A percentile compares a stretch with the other conserved stretches of the same genome.
Evolutionary conservation across 2,113 vertebrate genomes (phyloP).

Genomic region (Callocephalon fimbriatum): DNA sequence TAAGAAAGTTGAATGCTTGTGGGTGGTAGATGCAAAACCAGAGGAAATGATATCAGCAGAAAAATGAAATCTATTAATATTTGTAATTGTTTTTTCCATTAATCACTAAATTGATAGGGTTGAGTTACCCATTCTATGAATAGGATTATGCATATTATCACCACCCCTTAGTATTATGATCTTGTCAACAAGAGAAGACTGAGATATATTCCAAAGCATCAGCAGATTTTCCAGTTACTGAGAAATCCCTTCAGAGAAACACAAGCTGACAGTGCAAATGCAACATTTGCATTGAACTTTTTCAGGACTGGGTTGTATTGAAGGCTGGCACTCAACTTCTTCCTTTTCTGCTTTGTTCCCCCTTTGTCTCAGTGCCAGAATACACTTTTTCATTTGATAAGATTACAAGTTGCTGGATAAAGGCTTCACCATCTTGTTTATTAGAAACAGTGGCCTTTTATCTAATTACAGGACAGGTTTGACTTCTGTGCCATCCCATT

Average conservation of each 20-base stretch:
- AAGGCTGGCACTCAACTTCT: background rate
- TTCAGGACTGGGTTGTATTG: background rate
- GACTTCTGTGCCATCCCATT: background rate
- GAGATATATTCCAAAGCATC: background rate
- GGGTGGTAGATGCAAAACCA: conserved; percentile 30
- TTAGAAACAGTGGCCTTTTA: background rate
- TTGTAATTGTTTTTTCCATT: conserved; percentile 38
- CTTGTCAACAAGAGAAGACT: background rate
- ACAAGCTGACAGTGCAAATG: background rate
- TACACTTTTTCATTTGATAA: background rate
- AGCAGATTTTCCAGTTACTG: background rate
- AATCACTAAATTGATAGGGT: conserved; percentile 6
- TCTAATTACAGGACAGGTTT: background rate
- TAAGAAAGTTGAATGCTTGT: background rate
- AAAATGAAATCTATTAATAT: conserved; percentile 16
- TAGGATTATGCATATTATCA: background rate
- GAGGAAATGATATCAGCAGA: conserved; percentile 38
- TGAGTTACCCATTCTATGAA: conserved; percentile 22
- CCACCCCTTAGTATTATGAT: background rate
- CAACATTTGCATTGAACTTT: background rate
- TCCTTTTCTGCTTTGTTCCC: background rate
- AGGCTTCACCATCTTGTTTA: background rate
- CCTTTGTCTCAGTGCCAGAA: background rate
- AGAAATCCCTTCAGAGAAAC: conserved; percentile 23
- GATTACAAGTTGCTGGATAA: background rate